Evolutionary conservation across 1,140 invertebrate species (phyloP).

Genomic region (Papilio xuthus): DNA sequence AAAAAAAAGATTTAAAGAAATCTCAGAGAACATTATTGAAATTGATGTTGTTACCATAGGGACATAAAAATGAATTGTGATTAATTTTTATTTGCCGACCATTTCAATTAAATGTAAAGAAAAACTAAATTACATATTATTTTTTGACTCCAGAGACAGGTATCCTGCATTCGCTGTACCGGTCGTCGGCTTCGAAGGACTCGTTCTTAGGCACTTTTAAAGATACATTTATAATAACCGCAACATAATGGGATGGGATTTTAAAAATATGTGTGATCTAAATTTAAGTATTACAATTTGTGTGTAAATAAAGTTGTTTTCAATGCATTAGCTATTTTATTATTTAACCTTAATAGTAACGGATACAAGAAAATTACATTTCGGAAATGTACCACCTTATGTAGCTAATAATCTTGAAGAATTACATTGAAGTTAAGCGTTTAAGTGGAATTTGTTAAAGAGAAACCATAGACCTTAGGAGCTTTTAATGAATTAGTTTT

Average conservation of each 20-base stretch:
- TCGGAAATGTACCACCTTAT: background rate
- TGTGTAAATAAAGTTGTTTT: background rate
- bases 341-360: background rate
- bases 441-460: too few species aligned
- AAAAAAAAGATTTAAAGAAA: too few species aligned
- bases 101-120: background rate
- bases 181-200: constrained; percentile 60
- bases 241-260: too few species aligned
- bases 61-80: too few species aligned
- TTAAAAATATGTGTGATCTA: constrained; percentile 20
- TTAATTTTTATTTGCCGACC: background rate
- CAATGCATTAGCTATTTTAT: background rate
- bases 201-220: constrained; percentile 56
- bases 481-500: background rate
- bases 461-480: background rate
- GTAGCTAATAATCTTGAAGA: too few species aligned
- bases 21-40: too few species aligned
- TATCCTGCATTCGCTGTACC: constrained; percentile 55
- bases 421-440: too few species aligned
- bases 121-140: background rate
- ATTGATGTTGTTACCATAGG: too few species aligned
- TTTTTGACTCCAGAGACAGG: constrained; percentile 57
- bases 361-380: background rate
- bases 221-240: background rate
- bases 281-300: background rate